phyloP scores from a whole-genome alignment of 2,888 invertebrate genomes.

The Lasioglossum pauxillum region DNA sequence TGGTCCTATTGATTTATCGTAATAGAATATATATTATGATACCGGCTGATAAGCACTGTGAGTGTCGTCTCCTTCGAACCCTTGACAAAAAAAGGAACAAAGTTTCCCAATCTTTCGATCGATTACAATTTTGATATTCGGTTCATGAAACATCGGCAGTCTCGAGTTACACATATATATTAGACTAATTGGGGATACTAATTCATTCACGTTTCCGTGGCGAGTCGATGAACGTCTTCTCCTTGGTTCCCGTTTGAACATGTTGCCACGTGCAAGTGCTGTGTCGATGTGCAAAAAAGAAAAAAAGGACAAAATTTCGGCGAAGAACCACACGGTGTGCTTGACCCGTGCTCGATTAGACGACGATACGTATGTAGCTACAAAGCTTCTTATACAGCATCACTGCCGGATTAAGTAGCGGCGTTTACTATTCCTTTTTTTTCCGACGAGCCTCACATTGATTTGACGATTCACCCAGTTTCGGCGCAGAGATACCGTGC shows the following conservation, averaged over 20 bases:
- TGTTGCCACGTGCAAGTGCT: conserved; percentile 23
- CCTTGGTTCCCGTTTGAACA: background rate
- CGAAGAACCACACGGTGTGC: conserved; percentile 50
- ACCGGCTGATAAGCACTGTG: background rate
- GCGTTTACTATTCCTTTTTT: conserved; percentile 44
- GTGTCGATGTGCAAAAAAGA: conserved; percentile 14
- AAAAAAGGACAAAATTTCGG: conserved; percentile 19
- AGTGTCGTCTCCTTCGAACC: background rate
- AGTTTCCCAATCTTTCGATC: background rate
- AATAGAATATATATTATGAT: background rate
- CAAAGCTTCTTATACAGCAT: conserved; percentile 65
- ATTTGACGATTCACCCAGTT: conserved; percentile 47
- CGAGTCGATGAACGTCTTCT: conserved; percentile 2
- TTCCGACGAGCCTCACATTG: conserved; percentile 40
- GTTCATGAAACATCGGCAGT: conserved; percentile 14
- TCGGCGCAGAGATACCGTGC: conserved; percentile 55
- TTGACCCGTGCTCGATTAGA: conserved; percentile 57
- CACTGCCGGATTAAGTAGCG: conserved; percentile 71
- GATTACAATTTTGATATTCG: background rate
- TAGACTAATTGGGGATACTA: background rate
- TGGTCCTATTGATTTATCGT: background rate
- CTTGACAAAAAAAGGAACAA: background rate
- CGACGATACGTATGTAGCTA: conserved; percentile 51
- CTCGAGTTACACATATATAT: conserved; percentile 4
- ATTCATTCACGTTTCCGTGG: conserved; percentile 4